Evolutionary conservation across 2,888 invertebrate species (phyloP).

Genomic region (Actias luna): DNA sequence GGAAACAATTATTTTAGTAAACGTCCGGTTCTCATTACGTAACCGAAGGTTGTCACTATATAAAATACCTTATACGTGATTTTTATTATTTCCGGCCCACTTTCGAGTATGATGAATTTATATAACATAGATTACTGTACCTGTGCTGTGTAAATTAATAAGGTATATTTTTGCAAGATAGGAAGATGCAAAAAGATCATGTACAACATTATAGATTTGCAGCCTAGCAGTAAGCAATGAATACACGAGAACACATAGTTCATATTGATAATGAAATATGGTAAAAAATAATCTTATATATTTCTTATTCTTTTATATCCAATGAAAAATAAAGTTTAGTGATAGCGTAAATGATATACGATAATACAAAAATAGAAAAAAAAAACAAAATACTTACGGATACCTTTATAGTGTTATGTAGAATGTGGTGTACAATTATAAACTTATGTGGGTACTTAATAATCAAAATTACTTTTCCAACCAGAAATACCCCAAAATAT

Average conservation of each 20-base stretch:
- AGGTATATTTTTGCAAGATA: neutral
- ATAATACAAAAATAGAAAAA: neutral
- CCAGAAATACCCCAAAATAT: no score
- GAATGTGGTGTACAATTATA: no score
- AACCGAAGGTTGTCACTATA: neutral
- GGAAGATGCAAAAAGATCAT: neutral
- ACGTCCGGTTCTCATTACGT: neutral
- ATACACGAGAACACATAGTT: no score
- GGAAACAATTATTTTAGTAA: neutral
- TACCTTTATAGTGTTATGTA: neutral
- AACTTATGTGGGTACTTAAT: no score
- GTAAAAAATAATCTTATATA: no score
- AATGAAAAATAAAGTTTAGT: neutral
- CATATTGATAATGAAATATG: no score
- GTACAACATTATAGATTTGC: neutral
- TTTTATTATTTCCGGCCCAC: neutral
- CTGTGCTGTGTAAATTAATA: neutral
- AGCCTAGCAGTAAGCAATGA: no score
- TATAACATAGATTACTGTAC: neutral
- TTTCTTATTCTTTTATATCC: neutral
- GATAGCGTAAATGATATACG: neutral
- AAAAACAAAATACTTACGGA: neutral
- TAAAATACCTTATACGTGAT: neutral
- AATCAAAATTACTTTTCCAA: no score
- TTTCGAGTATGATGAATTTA: neutral